Base-by-base conservation (phyloP, 2,797 vertebrate genomes). In the Melanotaenia maccullochi region DNA sequence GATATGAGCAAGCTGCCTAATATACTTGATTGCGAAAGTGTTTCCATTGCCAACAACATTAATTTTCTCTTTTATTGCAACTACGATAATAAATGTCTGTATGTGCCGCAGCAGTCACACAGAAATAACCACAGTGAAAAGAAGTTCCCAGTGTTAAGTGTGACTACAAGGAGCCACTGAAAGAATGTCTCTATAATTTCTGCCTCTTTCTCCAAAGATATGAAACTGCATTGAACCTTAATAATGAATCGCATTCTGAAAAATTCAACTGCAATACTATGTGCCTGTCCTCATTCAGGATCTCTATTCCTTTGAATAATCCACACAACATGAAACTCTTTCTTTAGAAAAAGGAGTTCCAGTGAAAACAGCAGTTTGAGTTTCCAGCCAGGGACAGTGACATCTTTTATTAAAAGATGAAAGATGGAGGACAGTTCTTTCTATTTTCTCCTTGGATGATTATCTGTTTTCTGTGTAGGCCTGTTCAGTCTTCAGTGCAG, bases 1-100 rank as follows among this genome's bases (percentile, higher is more conserved):
- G 59, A 40, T 64, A 77, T 67, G 12, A 83, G 28, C 4, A 32
- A 79, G 73, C 40, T 5, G 30, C 16, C 59, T 76, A 42, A 80
- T 67, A 79, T 13, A 65, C 44, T 68, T 32, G 25, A 67, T 44
- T 61, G 49, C 28, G 73, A 78, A 47, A 77, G 78, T 64, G 25
- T 40, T 20, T 65, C 60, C 33, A 62, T 51, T 66, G 57, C 68
- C 71, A 77, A 59, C 63, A 80, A 72, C 8, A 63, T 3, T 20
- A 54, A 47, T 62, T 40, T 55, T 78, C 58, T n/a, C 40, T 49
- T 38, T 47, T 54, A 54, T 12, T 54, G 51, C 22, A 9, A 32
- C 28, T 25, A 5, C 5, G 18, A 65, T 66, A 11, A 60, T 56
- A 33, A 54, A 72, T 32, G 59, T 32, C 47, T 11, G 7, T 14